Conservation (phyloP, 1,140 invertebrate species). For the Halesus radiatus region DNA sequence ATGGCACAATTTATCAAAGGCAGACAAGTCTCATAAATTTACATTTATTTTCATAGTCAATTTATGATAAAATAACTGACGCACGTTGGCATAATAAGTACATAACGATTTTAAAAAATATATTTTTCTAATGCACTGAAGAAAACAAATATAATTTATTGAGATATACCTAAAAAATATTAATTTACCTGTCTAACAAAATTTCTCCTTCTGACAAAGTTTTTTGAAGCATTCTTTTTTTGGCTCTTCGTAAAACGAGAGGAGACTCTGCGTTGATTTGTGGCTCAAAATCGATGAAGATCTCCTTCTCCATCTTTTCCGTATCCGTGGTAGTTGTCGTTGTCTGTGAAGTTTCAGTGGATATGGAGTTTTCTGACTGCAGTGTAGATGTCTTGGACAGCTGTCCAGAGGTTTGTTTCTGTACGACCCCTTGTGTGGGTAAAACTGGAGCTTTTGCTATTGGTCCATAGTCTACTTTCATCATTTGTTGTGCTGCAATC, state of each 20-base stretch:
- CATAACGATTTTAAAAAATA: too few relatives aligned
- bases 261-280: constrained; percentile 75
- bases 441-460: constrained; percentile 54
- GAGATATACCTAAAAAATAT: background rate
- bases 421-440: constrained; percentile 62
- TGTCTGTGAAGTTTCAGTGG: constrained; percentile 68
- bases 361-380: constrained; percentile 68
- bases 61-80: background rate
- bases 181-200: constrained; percentile 72
- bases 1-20: background rate
- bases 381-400: constrained; percentile 69
- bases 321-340: constrained; percentile 69
- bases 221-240: constrained; percentile 79
- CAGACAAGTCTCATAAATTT: background rate
- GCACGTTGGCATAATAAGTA: too few relatives aligned
- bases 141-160: too few relatives aligned
- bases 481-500: constrained; percentile 68
- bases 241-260: constrained; percentile 67
- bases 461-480: constrained; percentile 62
- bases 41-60: background rate
- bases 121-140: too few relatives aligned
- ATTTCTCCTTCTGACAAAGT: constrained; percentile 87
- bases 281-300: constrained; percentile 89
- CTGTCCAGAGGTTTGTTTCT: constrained; percentile 58
- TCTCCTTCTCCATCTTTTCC: constrained; percentile 81